phyloP scores from a whole-genome alignment of 2,113 vertebrate species.

The Hippoglossus stenolepis region DNA sequence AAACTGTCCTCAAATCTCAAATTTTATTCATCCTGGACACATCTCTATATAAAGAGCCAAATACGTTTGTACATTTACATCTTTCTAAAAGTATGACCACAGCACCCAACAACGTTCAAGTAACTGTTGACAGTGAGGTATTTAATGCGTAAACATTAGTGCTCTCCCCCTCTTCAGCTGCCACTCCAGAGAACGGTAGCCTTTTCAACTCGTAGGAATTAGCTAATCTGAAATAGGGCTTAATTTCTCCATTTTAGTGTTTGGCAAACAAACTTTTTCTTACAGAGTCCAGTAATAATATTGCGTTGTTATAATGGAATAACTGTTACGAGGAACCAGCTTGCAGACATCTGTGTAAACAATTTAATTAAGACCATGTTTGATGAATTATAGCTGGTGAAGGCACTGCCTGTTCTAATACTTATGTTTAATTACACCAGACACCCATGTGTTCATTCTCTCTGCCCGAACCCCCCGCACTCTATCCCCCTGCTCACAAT shows the following conservation, averaged over 20 bases:
- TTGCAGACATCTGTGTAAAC: constrained; percentile 83
- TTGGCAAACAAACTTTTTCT: constrained; percentile 57
- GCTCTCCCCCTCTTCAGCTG: constrained; percentile 19
- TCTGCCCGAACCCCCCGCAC: constrained; percentile 40
- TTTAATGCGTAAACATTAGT: constrained; percentile 37
- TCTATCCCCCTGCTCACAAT: constrained; percentile 66
- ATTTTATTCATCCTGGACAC: background rate
- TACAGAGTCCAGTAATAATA: constrained; percentile 58
- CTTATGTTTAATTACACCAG: constrained; percentile 82
- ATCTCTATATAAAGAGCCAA: no score
- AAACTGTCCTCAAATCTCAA: background rate
- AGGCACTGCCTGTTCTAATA: constrained; percentile 78
- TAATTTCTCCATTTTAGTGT: constrained; percentile 22
- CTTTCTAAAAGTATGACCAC: constrained; percentile 27
- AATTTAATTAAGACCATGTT: constrained; percentile 83
- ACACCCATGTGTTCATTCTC: constrained; percentile 74
- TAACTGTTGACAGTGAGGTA: constrained; percentile 51
- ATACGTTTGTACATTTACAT: background rate
- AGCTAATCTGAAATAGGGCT: constrained; percentile 36
- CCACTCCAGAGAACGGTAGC: background rate
- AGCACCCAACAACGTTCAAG: constrained; percentile 5
- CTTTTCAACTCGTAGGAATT: constrained; percentile 25
- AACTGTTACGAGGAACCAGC: constrained; percentile 62
- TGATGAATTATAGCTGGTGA: constrained; percentile 82
- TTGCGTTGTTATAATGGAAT: constrained; percentile 53